Base-by-base conservation (phyloP, 2,797 vertebrate species). In the Protosalanx chinensis region DNA sequence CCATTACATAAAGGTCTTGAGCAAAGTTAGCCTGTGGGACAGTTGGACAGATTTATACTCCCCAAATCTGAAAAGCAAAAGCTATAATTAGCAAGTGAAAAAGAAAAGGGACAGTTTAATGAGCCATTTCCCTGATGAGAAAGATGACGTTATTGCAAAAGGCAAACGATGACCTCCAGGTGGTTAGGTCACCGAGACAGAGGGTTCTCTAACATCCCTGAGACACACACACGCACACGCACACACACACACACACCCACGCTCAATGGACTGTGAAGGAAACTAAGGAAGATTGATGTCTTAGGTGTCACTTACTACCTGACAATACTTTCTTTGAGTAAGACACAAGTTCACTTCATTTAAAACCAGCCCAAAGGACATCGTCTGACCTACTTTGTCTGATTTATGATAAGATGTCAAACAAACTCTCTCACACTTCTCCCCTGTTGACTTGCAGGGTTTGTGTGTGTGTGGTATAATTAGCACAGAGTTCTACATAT, bases 381-480 rank as follows among this genome's bases (percentile, higher is more conserved):
- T 70, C 66, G 78, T 68, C 35, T 77, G 82, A 66, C 88, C 85
- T 84, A 84, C 68, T 85, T 90, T 71, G 58, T 53, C 77, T 88
- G 88, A 89, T 88, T 88, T 87, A 88, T 83, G 74, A 82, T 74
- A 68, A 79, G 75, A 79, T 68, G 72, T 86, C 84, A 74, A 77
- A 76, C 79, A 77, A 80, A 72, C 76, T 85, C 79, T 76, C 58
- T 65, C 60, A 76, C 65, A 77, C 74, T 73, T 84, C 70, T 83
- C 79, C 75, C 81, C 65, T 64, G 85, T 72, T 84, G 80, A 84
- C 67, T 78, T 70, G 75, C 81, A 79, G 72, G 68, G 76, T 68
- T 78, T 75, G 70, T 77, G 13, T 20, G 63, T 75, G 70, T 77
- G 18, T 20, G 63, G 16, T 71, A 75, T 81, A 84, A 86, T 86